Evolutionary conservation across 1,140 invertebrate genomes (phyloP), one percentile per base, ranked within the genome.

Genomic region (Eubasilissa regina): DNA sequence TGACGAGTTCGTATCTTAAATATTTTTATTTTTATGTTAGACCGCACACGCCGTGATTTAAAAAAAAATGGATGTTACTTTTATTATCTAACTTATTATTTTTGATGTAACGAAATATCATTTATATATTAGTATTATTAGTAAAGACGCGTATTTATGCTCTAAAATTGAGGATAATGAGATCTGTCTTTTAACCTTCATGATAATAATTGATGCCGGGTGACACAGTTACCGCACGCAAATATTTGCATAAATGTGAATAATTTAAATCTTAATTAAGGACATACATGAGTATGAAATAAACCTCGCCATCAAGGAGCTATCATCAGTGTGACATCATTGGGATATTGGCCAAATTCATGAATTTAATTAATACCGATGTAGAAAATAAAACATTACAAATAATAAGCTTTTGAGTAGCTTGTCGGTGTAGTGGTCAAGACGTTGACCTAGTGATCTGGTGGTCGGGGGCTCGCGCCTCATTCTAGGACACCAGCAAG

Each of bases 241-340:
- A 47, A 13, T 25, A 73, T 73, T 73, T 25, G 51, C 68, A 73
- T 73, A 55, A 11, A 25, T 21, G 53, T 73, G 68, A 73, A 73
- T 73, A 73, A 35, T 53, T 73, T 73, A 73, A 43, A 11, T 55
- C 68, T 25, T 47, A 55, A 73, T 73, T 73, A 47, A 25, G 21
- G 13, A n/a, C 25, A 47, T 55, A 43, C 68, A 73, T 25, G 68
- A 19, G 25, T 35, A 35, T 6, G 6, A 6, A 35, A 6, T 6
- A 35, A 3, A 7, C 19, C 10, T 25, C 9, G 66, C 68, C 47
- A 73, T 53, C 25, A 53, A 12, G 68, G 25, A n/a, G 35, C 6
- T 15, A 11, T n/a, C 35, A 9, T 53, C 21, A n/a, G 25, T 35
- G 68, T 21, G 48, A 73, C 53, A 73, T 45, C 44, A 44, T 47